Conservation (phyloP, 2,113 vertebrate genomes). For the Proterorhinus semilunaris region DNA sequence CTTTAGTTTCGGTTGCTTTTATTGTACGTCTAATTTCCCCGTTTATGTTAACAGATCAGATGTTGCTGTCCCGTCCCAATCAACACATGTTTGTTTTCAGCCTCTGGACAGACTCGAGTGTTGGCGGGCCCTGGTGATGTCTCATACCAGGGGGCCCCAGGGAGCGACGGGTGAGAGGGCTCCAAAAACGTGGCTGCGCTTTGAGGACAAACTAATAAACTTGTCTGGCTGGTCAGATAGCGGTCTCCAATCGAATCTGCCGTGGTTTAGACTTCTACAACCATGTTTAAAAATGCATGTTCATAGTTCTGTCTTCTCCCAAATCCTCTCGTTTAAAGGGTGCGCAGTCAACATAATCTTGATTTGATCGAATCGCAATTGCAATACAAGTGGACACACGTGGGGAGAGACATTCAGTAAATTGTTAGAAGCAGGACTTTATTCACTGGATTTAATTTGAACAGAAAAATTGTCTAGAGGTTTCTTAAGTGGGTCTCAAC, state of each 20-base stretch:
- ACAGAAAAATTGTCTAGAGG: not conserved
- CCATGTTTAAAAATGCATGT: too few species aligned
- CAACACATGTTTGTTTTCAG: conserved; percentile 57
- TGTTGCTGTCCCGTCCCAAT: conserved; percentile 25
- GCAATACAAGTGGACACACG: too few species aligned
- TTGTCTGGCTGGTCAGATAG: conserved; percentile 65
- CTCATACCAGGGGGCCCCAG: conserved; percentile 62
- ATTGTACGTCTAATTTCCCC: conserved; percentile 5
- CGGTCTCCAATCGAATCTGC: conserved; percentile 45
- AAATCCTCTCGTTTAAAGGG: too few species aligned
- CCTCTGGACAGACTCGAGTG: conserved; percentile 35
- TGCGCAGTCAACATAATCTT: too few species aligned
- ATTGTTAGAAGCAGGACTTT: too few species aligned
- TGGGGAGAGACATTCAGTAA: too few species aligned
- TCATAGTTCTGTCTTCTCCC: too few species aligned
- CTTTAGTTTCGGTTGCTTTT: not conserved
- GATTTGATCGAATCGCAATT: too few species aligned
- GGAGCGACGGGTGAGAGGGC: conserved; percentile 50
- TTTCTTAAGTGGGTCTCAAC: too few species aligned
- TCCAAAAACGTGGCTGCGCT: conserved; percentile 42
- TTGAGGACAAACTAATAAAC: conserved; percentile 77
- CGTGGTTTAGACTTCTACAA: conserved; percentile 52
- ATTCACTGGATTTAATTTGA: not conserved
- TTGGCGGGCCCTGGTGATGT: conserved; percentile 34
- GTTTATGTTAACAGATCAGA: conserved; percentile 28